Evolutionary conservation across 1,140 invertebrate genomes (phyloP).

Genomic region (Drosophila ohnishii): DNA sequence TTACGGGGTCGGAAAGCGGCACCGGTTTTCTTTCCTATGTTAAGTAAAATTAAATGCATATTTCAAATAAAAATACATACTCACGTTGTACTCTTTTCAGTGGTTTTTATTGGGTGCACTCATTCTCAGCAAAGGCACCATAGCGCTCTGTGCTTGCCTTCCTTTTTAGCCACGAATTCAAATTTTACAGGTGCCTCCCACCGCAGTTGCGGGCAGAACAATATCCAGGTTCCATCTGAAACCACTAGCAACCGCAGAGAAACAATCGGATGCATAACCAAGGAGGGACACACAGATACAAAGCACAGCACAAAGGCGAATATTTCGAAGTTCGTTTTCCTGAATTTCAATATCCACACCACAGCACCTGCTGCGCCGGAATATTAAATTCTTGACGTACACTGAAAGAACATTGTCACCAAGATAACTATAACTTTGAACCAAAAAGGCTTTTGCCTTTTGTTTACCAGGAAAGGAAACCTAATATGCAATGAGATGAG

Average conservation of each 20-base stretch:
- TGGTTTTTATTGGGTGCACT: neutral
- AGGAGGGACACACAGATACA: constrained; percentile 2
- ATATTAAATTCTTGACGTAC: constrained; percentile 17
- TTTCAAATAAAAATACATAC: constrained; percentile 44
- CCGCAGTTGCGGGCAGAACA: neutral
- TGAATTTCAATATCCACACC: constrained; percentile 14
- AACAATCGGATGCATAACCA: constrained; percentile 5
- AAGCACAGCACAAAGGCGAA: neutral
- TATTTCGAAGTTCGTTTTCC: neutral
- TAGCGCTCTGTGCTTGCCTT: neutral
- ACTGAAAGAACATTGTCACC: neutral
- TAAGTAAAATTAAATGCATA: constrained; percentile 45
- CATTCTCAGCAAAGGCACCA: neutral
- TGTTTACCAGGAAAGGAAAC: neutral
- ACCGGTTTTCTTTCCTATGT: constrained; percentile 42
- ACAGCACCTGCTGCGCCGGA: constrained; percentile 5
- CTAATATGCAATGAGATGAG: too few species aligned
- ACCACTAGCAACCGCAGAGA: constrained; percentile 5
- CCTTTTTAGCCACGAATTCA: neutral
- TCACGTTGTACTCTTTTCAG: constrained; percentile 23
- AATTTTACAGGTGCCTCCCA: neutral
- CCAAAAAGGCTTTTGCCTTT: neutral
- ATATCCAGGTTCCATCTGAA: neutral
- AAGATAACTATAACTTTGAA: too few species aligned
- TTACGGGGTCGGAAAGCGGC: constrained; percentile 67